Conservation (phyloP, 92 coral and sea anemone species). For the Porites rus region DNA sequence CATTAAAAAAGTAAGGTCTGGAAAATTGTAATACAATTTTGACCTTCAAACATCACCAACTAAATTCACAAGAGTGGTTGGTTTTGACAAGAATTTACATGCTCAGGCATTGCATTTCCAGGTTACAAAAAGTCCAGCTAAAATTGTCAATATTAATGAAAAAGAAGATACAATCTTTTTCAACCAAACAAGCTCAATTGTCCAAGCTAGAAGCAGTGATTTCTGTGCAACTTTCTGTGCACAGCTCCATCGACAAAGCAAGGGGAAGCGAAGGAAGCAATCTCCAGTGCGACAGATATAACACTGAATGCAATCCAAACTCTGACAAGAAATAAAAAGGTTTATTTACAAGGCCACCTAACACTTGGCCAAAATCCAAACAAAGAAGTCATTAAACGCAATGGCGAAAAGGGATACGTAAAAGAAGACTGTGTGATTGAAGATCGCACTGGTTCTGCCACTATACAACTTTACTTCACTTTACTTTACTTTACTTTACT, state of each 20-base stretch:
- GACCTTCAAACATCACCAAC: neutral
- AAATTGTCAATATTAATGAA: slow-evolving; percentile 7
- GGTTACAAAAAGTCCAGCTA: slow-evolving; percentile 20
- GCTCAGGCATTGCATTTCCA: slow-evolving; percentile 7
- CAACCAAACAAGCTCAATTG: slow-evolving; percentile 8
- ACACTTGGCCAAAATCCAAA: slow-evolving; percentile 43
- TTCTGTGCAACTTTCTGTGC: neutral
- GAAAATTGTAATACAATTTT: neutral
- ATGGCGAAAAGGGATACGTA: slow-evolving; percentile 44
- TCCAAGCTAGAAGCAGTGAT: neutral
- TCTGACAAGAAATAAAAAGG: slow-evolving; percentile 30
- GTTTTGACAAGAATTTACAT: slow-evolving; percentile 25
- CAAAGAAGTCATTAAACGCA: slow-evolving; percentile 56
- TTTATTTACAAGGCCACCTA: slow-evolving; percentile 33
- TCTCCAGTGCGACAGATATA: slow-evolving; percentile 20
- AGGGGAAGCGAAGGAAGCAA: neutral
- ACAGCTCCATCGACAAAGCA: slow-evolving; percentile 3
- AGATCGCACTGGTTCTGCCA: slow-evolving; percentile 46
- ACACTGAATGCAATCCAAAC: slow-evolving; percentile 30
- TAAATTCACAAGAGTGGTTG: neutral
- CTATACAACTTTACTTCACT: slow-evolving; percentile 32
- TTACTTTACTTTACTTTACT: no score
- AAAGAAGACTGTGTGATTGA: slow-evolving; percentile 63
- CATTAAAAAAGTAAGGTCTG: no score
- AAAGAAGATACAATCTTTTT: neutral